Conservation (phyloP, 2,797 vertebrate species). For the Scomberomorus guttatus region DNA sequence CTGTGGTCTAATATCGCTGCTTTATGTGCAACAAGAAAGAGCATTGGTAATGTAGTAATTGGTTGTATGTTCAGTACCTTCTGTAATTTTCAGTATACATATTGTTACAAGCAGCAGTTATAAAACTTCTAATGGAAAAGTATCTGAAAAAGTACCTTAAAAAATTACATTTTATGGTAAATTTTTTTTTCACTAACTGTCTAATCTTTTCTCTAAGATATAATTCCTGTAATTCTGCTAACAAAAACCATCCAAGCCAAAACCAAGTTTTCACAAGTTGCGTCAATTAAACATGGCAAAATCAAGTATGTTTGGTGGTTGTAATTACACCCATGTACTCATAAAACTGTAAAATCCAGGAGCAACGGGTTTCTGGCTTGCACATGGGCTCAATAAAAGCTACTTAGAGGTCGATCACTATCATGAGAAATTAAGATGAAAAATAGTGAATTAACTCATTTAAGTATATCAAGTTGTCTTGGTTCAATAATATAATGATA, state of each 20-base stretch:
- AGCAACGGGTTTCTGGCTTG: slow-evolving; percentile 1
- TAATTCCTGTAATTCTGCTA: neutral
- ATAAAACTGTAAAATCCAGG: slow-evolving; percentile 8
- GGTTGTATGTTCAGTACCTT: neutral
- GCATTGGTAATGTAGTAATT: neutral
- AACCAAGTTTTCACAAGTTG: neutral
- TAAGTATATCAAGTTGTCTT: neutral
- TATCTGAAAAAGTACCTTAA: neutral
- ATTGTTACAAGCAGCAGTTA: neutral
- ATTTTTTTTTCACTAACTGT: neutral
- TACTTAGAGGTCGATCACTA: slow-evolving; percentile 1
- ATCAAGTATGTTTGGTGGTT: slow-evolving; percentile 2
- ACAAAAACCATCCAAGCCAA: neutral
- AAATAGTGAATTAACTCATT: slow-evolving; percentile 2
- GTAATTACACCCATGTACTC: slow-evolving; percentile 15
- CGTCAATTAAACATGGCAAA: neutral
- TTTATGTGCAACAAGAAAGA: neutral
- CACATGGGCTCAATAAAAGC: slow-evolving; percentile 18
- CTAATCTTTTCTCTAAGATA: neutral
- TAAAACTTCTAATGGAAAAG: neutral
- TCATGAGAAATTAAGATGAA: neutral
- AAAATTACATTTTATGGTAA: neutral
- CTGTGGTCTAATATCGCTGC: neutral
- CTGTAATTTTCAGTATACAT: neutral
- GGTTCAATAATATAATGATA: slow-evolving; percentile 7